Evolutionary conservation across 2,797 vertebrate genomes (phyloP), one percentile per base, ranked within the genome.

Genomic region (Clarias platycephalus): DNA sequence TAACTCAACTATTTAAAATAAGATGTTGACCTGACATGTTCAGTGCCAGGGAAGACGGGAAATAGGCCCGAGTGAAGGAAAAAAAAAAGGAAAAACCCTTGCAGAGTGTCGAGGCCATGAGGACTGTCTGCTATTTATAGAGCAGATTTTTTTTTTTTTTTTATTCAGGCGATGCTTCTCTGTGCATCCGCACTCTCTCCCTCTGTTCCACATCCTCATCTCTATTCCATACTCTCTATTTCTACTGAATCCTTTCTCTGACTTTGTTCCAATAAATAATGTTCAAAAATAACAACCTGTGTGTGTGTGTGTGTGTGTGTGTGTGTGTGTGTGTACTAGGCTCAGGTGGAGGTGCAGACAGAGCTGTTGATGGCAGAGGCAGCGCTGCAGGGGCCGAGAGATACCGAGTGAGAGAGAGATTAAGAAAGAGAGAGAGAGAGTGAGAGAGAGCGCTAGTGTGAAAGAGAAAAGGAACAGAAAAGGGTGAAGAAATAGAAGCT

Each of bases 91-190:
- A 40, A 83, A 70, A 88, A 49, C 10, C 87, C 90, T 89, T 88
- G 91, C 92, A 90, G 90, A 87, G 84, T 86, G 86, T 88, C 87
- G 85, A 93, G 89, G 88, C 91, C 89, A 91, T 89, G 89, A 93
- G 91, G 90, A 93, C 84, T 86, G 86, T 55, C 83, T 89, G 89
- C 93, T 95, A 95, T 96, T 95, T 94, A 94, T 95, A 95, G 94
- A 81, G 18, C 83, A 87, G 85, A 84, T 93, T 93, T 53, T 75
- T 76, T 74, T 26, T 71, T 49, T 72, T 53, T 93, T 94, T 58
- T 37, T 93, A 94, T 94, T 94, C 91, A 93, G 92, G 90, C 94
- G 90, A 91, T 49, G 91, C 89, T 93, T 89, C 92, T 92, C 91
- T 94, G 90, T 93, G 77, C 63, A 75, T 89, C 90, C 89, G 91